Conservation (phyloP, 1,140 invertebrate genomes). For the Onthophagus taurus region DNA sequence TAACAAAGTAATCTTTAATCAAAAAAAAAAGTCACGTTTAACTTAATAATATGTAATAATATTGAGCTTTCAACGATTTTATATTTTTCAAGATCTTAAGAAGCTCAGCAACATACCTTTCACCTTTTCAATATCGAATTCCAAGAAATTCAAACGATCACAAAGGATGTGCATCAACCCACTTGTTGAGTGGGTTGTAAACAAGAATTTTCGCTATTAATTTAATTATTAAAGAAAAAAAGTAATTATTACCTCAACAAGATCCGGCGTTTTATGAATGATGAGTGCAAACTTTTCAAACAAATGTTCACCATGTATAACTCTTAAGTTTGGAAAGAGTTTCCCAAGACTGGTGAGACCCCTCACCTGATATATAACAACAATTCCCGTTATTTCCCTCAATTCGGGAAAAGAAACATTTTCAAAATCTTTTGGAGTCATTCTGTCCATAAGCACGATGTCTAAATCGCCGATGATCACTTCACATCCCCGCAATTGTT, state of each 20-base stretch:
- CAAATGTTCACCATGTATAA: conserved; percentile 79
- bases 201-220: no score
- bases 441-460: conserved; percentile 51
- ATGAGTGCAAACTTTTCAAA: conserved; percentile 83
- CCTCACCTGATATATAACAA: conserved; percentile 64
- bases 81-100: no score
- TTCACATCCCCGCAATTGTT: conserved; percentile 27
- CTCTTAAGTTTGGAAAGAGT: conserved; percentile 89
- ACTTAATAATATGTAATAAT: no score
- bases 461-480: conserved; percentile 50
- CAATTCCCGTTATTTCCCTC: conserved; percentile 57
- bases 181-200: no score
- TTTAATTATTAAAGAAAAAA: no score
- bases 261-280: conserved; percentile 57
- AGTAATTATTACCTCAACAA: conserved; percentile 16
- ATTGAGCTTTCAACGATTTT: no score
- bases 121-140: no score
- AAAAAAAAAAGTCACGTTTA: no score
- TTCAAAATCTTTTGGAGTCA: conserved; percentile 37
- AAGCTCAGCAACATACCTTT: no score
- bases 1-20: no score
- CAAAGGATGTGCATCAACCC: no score
- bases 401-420: conserved; percentile 53
- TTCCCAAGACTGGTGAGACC: conserved; percentile 68
- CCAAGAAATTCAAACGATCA: no score